These are phyloP conservation scores for Temnothorax ravouxi DNA, from an alignment of 2,888 invertebrate genomes.

Conservation along the genomic window DNA sequence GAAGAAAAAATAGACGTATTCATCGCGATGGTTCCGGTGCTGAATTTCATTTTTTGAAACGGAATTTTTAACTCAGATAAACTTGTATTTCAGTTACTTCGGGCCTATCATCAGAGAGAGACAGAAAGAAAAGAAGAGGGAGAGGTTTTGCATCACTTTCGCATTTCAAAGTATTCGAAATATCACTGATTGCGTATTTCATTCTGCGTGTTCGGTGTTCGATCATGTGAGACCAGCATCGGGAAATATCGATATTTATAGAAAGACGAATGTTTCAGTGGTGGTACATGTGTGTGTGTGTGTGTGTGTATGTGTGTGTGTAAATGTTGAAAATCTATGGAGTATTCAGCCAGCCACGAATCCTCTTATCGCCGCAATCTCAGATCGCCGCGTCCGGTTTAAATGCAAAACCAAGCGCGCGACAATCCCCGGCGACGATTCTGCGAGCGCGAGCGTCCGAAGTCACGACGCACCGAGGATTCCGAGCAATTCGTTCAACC, in stretches of 20 bases:
- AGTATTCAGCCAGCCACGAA: slow-evolving; percentile 59
- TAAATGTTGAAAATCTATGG: slow-evolving; percentile 45
- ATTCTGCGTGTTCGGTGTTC: not conserved
- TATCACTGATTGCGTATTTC: not conserved
- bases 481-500: slow-evolving; percentile 77
- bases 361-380: slow-evolving; percentile 74
- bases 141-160: not conserved
- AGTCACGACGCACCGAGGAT: slow-evolving; percentile 64
- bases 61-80: not conserved
- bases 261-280: not conserved
- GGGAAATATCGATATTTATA: not conserved
- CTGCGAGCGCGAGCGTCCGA: slow-evolving; percentile 60
- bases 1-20: slow-evolving; percentile 13
- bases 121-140: not conserved
- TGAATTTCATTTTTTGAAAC: not conserved
- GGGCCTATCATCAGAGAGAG: not conserved
- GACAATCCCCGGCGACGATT: slow-evolving; percentile 57
- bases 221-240: not conserved
- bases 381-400: slow-evolving; percentile 63
- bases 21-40: not conserved
- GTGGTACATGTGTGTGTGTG: no score
- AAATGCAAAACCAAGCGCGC: slow-evolving; percentile 51
- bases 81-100: not conserved
- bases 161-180: not conserved
- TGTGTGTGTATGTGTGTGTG: no score